A percentile compares a stretch with the other conserved stretches of the same genome.
Conservation (phyloP, 2,113 vertebrate species). For the Brachionichthys hirsutus region DNA sequence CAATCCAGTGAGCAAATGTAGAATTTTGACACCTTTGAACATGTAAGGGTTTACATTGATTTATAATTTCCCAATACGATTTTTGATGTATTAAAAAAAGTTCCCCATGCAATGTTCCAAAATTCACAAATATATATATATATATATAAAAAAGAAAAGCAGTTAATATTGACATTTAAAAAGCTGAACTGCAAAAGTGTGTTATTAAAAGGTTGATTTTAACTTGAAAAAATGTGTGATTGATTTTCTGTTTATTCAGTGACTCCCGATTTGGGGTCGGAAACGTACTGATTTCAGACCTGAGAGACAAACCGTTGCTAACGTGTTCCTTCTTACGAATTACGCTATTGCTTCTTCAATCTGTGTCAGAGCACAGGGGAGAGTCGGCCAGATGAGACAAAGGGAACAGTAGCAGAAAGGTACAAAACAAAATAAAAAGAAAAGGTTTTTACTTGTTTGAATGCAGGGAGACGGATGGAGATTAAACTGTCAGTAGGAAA, state of each 20-base stretch:
- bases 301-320: conserved; percentile 49
- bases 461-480: not conserved
- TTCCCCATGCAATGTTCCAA: too few relatives aligned
- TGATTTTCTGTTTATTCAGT: not conserved
- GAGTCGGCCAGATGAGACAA: conserved; percentile 33
- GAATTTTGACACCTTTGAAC: too few relatives aligned
- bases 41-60: too few relatives aligned
- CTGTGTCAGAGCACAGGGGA: conserved; percentile 59
- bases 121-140: too few relatives aligned
- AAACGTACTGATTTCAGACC: conserved; percentile 17
- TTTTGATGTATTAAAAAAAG: too few relatives aligned
- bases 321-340: conserved; percentile 20
- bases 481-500: conserved; percentile 5
- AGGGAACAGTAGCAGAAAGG: not conserved
- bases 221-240: not conserved
- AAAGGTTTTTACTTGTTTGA: conserved; percentile 8
- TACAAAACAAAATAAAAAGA: conserved; percentile 6
- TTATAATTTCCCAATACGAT: too few relatives aligned
- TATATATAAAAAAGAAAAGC: too few relatives aligned
- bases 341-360: conserved; percentile 36
- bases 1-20: not conserved
- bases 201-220: too few relatives aligned
- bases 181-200: too few relatives aligned
- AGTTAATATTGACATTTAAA: too few relatives aligned
- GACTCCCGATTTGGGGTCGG: not conserved